A percentile compares a stretch with the other conserved stretches of the same genome.
Conservation (phyloP, 2,888 invertebrate species). For the Drosophila mercatorum region DNA sequence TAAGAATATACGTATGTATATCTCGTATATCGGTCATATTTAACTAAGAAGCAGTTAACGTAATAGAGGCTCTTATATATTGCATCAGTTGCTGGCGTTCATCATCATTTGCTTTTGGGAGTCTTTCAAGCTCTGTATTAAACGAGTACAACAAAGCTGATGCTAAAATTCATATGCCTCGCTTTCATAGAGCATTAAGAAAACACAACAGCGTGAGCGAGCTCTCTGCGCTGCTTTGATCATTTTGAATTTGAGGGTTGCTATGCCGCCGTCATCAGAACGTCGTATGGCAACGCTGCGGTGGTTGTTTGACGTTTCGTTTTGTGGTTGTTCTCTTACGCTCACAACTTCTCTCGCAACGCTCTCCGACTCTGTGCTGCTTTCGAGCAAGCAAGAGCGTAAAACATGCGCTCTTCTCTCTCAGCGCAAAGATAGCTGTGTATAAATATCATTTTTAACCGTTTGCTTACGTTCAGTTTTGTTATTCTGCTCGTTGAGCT, state of each 20-base stretch:
- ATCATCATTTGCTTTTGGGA: too few relatives aligned
- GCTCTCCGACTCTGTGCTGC: slow-evolving; percentile 7
- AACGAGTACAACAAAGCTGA: not conserved
- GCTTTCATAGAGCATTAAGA: slow-evolving; percentile 39
- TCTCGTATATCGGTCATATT: not conserved
- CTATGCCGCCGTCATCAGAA: slow-evolving; percentile 18
- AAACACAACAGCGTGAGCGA: slow-evolving; percentile 16
- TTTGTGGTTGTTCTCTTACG: slow-evolving; percentile 52
- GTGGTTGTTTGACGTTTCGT: slow-evolving; percentile 73
- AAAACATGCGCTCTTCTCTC: slow-evolving; percentile 34
- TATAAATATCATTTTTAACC: slow-evolving; percentile 57
- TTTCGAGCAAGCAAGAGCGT: slow-evolving; percentile 12
- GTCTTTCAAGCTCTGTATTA: too few relatives aligned
- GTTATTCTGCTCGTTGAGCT: slow-evolving; percentile 53
- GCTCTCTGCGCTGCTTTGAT: slow-evolving; percentile 40
- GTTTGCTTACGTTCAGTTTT: slow-evolving; percentile 41
- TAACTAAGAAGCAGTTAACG: not conserved
- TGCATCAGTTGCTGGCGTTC: not conserved
- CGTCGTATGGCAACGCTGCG: slow-evolving; percentile 55
- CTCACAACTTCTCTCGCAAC: slow-evolving; percentile 7
- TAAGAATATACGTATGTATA: too few relatives aligned
- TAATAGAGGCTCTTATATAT: too few relatives aligned
- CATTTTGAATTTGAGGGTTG: slow-evolving; percentile 63
- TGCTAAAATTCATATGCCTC: not conserved
- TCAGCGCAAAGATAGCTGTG: slow-evolving; percentile 18